phyloP scores from a whole-genome alignment of 2,113 vertebrate genomes.

The Ammodramus savannarum region DNA sequence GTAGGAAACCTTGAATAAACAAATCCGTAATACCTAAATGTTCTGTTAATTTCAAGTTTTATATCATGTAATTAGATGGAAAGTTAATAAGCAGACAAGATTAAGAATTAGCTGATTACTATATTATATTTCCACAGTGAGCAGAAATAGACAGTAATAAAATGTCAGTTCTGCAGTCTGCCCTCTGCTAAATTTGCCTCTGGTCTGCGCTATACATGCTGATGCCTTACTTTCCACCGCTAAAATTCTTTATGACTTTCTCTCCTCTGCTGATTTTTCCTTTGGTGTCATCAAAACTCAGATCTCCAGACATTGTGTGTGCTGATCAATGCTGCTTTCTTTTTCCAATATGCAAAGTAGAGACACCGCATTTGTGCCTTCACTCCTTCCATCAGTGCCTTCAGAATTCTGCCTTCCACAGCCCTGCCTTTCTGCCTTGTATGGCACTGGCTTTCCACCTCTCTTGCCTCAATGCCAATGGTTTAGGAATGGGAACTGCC shows the following conservation, averaged over 20 bases:
- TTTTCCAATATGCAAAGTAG: neutral
- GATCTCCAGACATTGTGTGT: neutral
- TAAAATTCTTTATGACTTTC: neutral
- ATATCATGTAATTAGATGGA: neutral
- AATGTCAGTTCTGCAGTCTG: neutral
- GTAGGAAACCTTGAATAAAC: neutral
- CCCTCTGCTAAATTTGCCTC: neutral
- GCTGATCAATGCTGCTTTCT: neutral
- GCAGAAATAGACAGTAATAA: neutral
- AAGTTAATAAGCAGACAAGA: constrained; percentile 25
- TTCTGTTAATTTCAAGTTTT: constrained; percentile 12
- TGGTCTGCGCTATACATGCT: neutral
- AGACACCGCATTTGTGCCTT: neutral
- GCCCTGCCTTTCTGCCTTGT: neutral
- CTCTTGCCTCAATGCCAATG: rapidly evolving
- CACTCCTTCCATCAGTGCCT: neutral
- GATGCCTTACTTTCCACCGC: neutral
- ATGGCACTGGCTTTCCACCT: neutral
- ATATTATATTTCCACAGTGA: neutral
- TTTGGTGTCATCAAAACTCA: neutral
- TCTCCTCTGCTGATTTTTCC: neutral
- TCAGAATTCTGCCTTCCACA: neutral
- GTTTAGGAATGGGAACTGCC: neutral
- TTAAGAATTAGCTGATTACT: neutral
- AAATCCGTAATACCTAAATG: neutral